phyloP scores from a whole-genome alignment of 2,888 invertebrate species.

The Heliothis peltigera region DNA sequence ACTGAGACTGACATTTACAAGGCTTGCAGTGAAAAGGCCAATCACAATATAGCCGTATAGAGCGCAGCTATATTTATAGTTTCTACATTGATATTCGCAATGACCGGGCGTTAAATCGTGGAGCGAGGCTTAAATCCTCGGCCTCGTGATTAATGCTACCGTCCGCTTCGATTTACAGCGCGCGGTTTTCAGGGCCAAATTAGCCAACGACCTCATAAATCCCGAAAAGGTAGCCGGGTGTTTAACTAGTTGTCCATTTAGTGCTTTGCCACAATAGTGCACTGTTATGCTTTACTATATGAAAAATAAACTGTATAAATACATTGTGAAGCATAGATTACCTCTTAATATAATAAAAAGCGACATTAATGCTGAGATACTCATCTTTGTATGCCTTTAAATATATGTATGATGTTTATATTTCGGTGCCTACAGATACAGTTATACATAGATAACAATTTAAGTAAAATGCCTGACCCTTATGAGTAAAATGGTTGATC shows the following conservation, averaged over 20 bases:
- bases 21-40: constrained; percentile 7
- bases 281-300: constrained; percentile 1
- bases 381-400: too few relatives aligned
- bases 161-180: constrained; percentile 76
- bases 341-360: too few relatives aligned
- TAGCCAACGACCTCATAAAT: constrained; percentile 74
- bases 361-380: too few relatives aligned
- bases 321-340: too few relatives aligned
- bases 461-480: too few relatives aligned
- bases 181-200: constrained; percentile 76
- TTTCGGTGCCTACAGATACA: too few relatives aligned
- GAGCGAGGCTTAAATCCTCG: constrained; percentile 61
- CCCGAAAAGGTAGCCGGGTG: constrained; percentile 61
- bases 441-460: too few relatives aligned
- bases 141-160: constrained; percentile 74
- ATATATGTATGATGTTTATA: too few relatives aligned
- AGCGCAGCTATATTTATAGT: constrained; percentile 41
- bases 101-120: constrained; percentile 62
- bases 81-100: constrained; percentile 61
- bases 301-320: not conserved
- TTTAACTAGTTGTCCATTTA: constrained; percentile 40
- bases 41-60: constrained; percentile 8
- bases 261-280: constrained; percentile 22
- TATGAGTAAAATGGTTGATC: too few relatives aligned
- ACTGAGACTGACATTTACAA: not conserved